phyloP scores from a whole-genome alignment of 2,888 invertebrate genomes.

The Apodemia hepburni region DNA sequence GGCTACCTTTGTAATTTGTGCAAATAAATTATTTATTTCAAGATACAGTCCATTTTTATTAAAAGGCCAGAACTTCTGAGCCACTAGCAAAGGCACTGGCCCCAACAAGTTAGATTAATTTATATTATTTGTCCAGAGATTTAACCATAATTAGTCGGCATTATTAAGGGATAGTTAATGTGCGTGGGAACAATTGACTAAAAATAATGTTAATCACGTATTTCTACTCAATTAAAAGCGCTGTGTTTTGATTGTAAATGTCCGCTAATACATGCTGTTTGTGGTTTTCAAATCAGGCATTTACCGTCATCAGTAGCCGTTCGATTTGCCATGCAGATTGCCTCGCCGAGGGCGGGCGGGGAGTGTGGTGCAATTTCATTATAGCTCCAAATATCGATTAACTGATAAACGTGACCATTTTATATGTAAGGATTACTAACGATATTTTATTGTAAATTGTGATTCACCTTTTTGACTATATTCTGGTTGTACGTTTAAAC shows the following conservation, averaged over 20 bases:
- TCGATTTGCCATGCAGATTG: not conserved
- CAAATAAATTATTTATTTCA: no score
- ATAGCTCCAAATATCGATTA: not conserved
- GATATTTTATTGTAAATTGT: no score
- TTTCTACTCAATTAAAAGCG: constrained; percentile 4
- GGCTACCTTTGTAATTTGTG: no score
- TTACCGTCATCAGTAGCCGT: constrained; percentile 6
- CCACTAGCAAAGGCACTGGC: no score
- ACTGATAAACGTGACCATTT: not conserved
- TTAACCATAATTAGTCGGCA: no score
- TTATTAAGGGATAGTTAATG: not conserved
- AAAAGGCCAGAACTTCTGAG: no score
- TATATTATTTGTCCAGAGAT: no score
- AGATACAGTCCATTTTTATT: no score
- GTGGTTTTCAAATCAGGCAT: constrained; percentile 7
- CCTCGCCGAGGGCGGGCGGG: not conserved
- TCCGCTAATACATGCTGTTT: not conserved
- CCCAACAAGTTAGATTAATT: no score
- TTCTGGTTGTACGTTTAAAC: no score
- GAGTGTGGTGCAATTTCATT: not conserved
- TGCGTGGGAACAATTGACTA: not conserved
- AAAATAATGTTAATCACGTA: not conserved
- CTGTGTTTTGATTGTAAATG: not conserved
- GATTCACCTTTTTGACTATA: no score
- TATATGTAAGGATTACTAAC: not conserved